Percentiles rank a stretch among this genome's conserved stretches.
phyloP scores from a whole-genome alignment of 2,888 invertebrate species.

The Drosophila nigricruria region DNA sequence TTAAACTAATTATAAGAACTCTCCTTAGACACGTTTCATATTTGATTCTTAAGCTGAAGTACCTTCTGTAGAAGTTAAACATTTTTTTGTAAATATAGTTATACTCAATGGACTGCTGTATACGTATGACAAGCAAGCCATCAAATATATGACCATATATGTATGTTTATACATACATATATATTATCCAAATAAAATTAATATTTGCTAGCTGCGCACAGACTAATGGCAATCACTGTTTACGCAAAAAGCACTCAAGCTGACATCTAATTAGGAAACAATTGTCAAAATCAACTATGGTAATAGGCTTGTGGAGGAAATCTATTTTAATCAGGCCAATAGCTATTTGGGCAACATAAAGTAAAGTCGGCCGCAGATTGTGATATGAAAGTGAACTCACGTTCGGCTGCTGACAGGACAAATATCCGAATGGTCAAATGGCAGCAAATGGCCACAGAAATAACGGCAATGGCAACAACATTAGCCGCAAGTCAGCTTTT shows the following conservation, averaged over 20 bases:
- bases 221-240: conserved; percentile 15
- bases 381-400: conserved; percentile 35
- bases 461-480: conserved; percentile 26
- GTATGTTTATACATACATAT: background rate
- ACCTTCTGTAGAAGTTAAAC: background rate
- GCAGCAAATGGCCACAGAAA: conserved; percentile 13
- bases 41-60: background rate
- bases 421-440: conserved; percentile 34
- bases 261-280: conserved; percentile 44
- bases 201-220: background rate
- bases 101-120: background rate
- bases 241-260: conserved; percentile 1
- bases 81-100: background rate
- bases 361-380: conserved; percentile 13
- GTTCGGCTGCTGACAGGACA: conserved; percentile 31
- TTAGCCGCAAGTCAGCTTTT: conserved; percentile 30
- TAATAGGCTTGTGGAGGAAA: conserved; percentile 11
- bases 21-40: background rate
- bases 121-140: background rate
- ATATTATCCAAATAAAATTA: background rate
- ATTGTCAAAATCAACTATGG: conserved; percentile 24
- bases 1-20: too few relatives aligned
- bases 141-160: background rate
- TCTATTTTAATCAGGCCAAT: conserved; percentile 37
- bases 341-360: conserved; percentile 23